Evolutionary conservation across 2,888 invertebrate genomes (phyloP).

Genomic region (Melanostoma mellinum): DNA sequence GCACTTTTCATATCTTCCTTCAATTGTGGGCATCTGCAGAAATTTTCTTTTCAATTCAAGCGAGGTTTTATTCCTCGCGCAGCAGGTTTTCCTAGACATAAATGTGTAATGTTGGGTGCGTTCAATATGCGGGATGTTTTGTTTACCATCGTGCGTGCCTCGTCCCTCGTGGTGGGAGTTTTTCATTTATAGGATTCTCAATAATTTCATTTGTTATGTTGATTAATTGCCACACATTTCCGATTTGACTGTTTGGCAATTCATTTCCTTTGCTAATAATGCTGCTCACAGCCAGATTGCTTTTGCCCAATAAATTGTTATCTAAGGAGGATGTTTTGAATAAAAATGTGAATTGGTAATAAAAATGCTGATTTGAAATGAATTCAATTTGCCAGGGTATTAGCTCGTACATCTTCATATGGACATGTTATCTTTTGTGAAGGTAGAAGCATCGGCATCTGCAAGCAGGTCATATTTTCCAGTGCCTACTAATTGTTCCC

Average conservation of each 20-base stretch:
- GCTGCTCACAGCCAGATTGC: constrained; percentile 47
- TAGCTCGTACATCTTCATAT: constrained; percentile 36
- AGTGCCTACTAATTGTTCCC: constrained; percentile 57
- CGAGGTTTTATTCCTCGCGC: constrained; percentile 35
- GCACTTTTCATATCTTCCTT: constrained; percentile 56
- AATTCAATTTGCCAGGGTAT: constrained; percentile 48
- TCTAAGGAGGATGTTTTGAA: constrained; percentile 45
- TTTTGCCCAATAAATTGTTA: constrained; percentile 50
- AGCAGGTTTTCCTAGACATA: constrained; percentile 53
- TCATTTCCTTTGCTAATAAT: constrained; percentile 61
- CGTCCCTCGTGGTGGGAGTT: constrained; percentile 50
- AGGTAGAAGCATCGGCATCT: constrained; percentile 41
- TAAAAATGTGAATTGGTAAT: constrained; percentile 36
- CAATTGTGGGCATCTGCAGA: constrained; percentile 66
- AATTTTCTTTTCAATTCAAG: constrained; percentile 34
- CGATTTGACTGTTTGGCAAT: constrained; percentile 55
- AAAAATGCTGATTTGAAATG: constrained; percentile 32
- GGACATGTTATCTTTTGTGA: constrained; percentile 29
- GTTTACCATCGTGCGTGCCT: constrained; percentile 30
- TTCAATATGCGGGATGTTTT: constrained; percentile 57
- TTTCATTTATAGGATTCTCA: constrained; percentile 39
- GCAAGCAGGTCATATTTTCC: constrained; percentile 18
- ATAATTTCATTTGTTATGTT: constrained; percentile 65
- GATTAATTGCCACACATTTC: constrained; percentile 68
- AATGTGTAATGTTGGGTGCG: constrained; percentile 18